phyloP scores from a whole-genome alignment of 2,888 invertebrate genomes.

The Ophraella communa region DNA sequence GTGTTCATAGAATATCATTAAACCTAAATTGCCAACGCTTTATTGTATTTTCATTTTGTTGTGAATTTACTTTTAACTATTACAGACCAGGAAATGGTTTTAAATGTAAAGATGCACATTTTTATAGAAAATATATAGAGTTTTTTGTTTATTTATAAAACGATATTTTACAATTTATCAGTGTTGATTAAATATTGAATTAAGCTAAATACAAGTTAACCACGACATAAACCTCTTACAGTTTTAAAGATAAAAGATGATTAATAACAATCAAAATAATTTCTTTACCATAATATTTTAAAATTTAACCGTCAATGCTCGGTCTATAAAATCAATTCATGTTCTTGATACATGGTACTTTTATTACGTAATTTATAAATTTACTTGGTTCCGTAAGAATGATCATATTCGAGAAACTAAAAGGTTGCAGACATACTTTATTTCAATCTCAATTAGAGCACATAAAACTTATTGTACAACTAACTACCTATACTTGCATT shows the following conservation, averaged over 20 bases:
- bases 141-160: too few species aligned
- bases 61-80: conserved; percentile 28
- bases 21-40: conserved; percentile 32
- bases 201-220: too few species aligned
- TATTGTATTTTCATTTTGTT: conserved; percentile 42
- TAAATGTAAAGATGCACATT: neutral
- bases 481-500: neutral
- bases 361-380: conserved; percentile 45
- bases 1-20: conserved; percentile 34
- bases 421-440: conserved; percentile 43
- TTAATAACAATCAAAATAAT: too few species aligned
- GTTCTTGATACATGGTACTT: conserved; percentile 35
- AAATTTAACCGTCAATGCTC: neutral
- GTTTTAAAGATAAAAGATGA: too few species aligned
- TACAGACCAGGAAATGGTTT: neutral
- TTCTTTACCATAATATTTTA: too few species aligned
- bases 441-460: conserved; percentile 42
- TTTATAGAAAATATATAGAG: too few species aligned
- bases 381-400: conserved; percentile 52
- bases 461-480: conserved; percentile 8
- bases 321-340: conserved; percentile 1
- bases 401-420: conserved; percentile 47
- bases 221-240: too few species aligned
- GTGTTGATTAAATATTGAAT: too few species aligned
- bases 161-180: too few species aligned